Base-by-base conservation (phyloP, 2,113 vertebrate genomes). In the Colistium nudipinnis region DNA sequence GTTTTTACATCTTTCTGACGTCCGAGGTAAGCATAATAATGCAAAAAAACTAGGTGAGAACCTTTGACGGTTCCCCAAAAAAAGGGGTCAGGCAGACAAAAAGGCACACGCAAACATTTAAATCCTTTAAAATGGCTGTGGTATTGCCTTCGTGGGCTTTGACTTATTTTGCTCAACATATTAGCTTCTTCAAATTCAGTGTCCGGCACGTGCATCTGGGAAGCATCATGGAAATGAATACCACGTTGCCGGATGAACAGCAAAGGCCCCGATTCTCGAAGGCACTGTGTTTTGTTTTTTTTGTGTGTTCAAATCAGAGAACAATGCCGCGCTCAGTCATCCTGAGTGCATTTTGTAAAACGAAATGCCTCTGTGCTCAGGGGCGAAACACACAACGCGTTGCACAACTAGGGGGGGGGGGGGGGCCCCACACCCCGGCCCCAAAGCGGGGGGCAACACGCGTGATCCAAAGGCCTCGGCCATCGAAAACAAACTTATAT, bases 171-270 rank as follows among this genome's bases (percentile, higher is more conserved):
- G 44, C 49, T 22, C 33, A 60, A 71, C 70, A 68, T 56, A 65
- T 67, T 62, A 77, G 52, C 60, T 59, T 77, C 54, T 54, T 60
- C 54, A 51, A 55, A 69, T 19, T 17, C 55, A 48, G 51, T 51
- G 71, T 66, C 64, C 55, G 30, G 47, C 52, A 45, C 43, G 44
- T 61, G 69, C 76, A 86, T 81, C 76, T 85, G 70, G 70, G 51
- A 83, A 56, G 41, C 62, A 78, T 83, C 80, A 73, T 16, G 33
- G 27, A 57, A 69, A 80, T 82, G 68, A 76, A 64, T 82, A 63
- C 35, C 68, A 53, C 4, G 53, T 35, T 59, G 61, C 64, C 4
- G 36, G 31, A 31, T 49, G 43, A 44, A 48, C 1, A 72, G 33
- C 47, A 75, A 71, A 48, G 14, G 36, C 47, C 48, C 45, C 2